Evolutionary conservation across 2,888 invertebrate species (phyloP), one percentile per base, ranked within the genome.

Genomic region (Rhagium mordax): DNA sequence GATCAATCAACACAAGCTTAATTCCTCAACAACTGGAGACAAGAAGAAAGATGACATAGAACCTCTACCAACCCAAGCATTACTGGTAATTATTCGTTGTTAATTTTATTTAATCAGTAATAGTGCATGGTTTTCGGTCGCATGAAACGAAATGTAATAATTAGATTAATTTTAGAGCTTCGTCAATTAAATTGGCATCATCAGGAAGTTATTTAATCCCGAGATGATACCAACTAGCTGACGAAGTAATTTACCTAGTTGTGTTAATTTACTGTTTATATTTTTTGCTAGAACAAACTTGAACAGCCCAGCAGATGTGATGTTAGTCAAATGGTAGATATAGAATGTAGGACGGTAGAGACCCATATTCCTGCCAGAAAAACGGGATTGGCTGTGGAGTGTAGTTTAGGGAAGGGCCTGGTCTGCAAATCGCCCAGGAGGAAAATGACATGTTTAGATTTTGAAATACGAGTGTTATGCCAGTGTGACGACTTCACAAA

Each of bases 381-480:
- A 67, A 93, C 94, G 8, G 93, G 93, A 0, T 90, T 95, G 67
- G 91, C 94, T 83, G 94, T 93, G 0, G 93, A 93, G 79, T 97
- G 97, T 84, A 93, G 92, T 79, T 84, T 95, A 71, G 92, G 94
- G 78, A 89, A 89, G 13, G 96, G 96, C 0, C 88, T 96, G 0
- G 86, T 92, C 4, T 96, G 96, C 84, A 88, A 86, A 69, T 87
- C 88, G 2, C 78, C 82, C 21, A 75, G 70, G 15, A 83, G 83
- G 69, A 79, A 80, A 3, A 74, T 78, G 60, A 81, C 87, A 1
- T 97, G 97, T 81, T 90, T 92, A 1, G 96, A 97, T 88, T 96
- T 96, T 84, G 96, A 97, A 88, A 92, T 96, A 61, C 90, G 94
- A 33, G 93, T 96, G 1, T 89, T 91, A 49, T 96, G 96, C 84